phyloP scores from a whole-genome alignment of 1,140 invertebrate genomes.

The Callitettix versicolor region DNA sequence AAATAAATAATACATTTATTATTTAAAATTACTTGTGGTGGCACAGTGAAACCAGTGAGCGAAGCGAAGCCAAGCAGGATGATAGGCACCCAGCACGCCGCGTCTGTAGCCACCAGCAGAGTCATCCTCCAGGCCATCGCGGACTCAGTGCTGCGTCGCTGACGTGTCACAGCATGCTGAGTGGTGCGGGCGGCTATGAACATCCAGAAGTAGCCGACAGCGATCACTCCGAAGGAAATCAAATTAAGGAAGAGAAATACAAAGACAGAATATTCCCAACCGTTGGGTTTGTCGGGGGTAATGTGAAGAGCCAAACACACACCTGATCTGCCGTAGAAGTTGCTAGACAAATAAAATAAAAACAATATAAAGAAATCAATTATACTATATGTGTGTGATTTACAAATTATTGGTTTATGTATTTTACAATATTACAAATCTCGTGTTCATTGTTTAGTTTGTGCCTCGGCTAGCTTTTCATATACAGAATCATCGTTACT shows the following conservation, averaged over 20 bases:
- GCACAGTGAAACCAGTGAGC: conserved; percentile 36
- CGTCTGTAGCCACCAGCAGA: conserved; percentile 44
- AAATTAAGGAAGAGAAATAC: conserved; percentile 45
- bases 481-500: no score
- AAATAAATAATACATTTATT: not conserved
- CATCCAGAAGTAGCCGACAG: conserved; percentile 45
- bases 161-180: conserved; percentile 33
- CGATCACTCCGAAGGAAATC: conserved; percentile 41
- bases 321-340: conserved; percentile 47
- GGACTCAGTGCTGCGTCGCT: conserved; percentile 31
- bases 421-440: no score
- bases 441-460: no score
- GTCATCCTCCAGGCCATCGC: conserved; percentile 45
- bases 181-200: conserved; percentile 41
- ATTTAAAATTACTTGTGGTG: conserved; percentile 32
- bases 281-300: conserved; percentile 39
- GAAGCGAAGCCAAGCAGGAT: conserved; percentile 40
- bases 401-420: no score
- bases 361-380: no score
- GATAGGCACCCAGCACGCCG: conserved; percentile 46
- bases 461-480: no score
- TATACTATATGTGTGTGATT: no score
- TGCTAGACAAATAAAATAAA: no score
- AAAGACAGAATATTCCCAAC: no score
- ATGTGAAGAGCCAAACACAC: conserved; percentile 49